Percentiles rank a stretch among this genome's conserved stretches.
Evolutionary conservation across 2,797 vertebrate genomes (phyloP).

Genomic region (Brachyalestes nurse): DNA sequence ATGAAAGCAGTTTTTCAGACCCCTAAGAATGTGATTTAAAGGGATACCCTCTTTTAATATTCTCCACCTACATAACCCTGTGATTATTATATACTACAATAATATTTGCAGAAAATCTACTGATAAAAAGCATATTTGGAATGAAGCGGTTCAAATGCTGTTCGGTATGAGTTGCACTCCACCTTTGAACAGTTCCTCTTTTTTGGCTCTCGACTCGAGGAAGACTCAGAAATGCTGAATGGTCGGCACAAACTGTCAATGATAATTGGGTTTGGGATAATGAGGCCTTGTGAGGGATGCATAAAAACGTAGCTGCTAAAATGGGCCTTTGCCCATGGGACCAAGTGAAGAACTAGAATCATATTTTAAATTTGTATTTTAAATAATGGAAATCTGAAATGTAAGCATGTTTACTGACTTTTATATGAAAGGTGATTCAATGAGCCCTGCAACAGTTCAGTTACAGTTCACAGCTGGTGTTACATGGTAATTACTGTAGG

Average conservation of each 20-base stretch:
- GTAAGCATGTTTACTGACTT: slow-evolving; percentile 52
- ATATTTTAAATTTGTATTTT: slow-evolving; percentile 53
- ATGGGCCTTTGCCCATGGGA: slow-evolving; percentile 34
- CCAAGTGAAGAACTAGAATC: slow-evolving; percentile 44
- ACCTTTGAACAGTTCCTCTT: slow-evolving; percentile 12
- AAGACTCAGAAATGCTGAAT: slow-evolving; percentile 12
- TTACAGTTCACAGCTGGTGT: slow-evolving; percentile 52
- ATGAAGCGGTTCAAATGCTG: slow-evolving; percentile 26
- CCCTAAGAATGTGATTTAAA: slow-evolving; percentile 10
- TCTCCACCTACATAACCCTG: not conserved
- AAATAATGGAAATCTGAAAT: slow-evolving; percentile 52
- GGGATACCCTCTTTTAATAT: slow-evolving; percentile 15
- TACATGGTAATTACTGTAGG: slow-evolving; percentile 39
- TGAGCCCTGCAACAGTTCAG: slow-evolving; percentile 42
- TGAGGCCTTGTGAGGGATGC: slow-evolving; percentile 40
- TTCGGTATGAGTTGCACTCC: slow-evolving; percentile 4
- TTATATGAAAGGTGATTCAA: slow-evolving; percentile 51
- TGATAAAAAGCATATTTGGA: slow-evolving; percentile 28
- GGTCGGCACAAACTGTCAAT: slow-evolving; percentile 23
- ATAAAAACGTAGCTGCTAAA: slow-evolving; percentile 54
- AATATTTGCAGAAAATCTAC: slow-evolving; percentile 11
- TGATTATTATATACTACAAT: slow-evolving; percentile 19
- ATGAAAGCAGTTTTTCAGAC: slow-evolving; percentile 8
- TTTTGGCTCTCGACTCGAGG: slow-evolving; percentile 12
- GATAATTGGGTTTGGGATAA: slow-evolving; percentile 48